These are phyloP conservation scores for Odontocerum albicorne DNA, from an alignment of 2,888 invertebrate species.

Conservation along the genomic window DNA sequence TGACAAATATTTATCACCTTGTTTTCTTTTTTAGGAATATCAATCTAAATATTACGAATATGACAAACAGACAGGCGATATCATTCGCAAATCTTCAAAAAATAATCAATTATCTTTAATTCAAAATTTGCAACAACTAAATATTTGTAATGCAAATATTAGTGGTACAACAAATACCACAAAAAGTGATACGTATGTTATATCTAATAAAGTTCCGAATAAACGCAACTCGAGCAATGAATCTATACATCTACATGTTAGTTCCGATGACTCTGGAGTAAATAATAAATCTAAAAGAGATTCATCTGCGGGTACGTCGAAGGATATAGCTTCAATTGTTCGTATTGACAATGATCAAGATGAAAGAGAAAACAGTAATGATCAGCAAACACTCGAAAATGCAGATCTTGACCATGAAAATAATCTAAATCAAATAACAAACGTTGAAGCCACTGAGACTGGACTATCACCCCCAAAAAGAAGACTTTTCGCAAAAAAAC, in stretches of 20 bases:
- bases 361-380: not conserved
- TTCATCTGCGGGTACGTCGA: not conserved
- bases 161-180: not conserved
- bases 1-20: too few relatives aligned
- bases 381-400: too few relatives aligned
- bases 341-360: not conserved
- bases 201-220: constrained; percentile 1
- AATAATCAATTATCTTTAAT: constrained; percentile 8
- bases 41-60: constrained; percentile 28
- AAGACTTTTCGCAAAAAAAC: constrained; percentile 27
- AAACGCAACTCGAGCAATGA: constrained; percentile 17
- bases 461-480: too few relatives aligned
- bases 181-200: not conserved
- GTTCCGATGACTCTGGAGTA: constrained; percentile 21
- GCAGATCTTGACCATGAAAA: too few relatives aligned
- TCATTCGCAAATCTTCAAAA: constrained; percentile 7
- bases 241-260: constrained; percentile 23
- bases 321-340: not conserved
- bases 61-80: constrained; percentile 16
- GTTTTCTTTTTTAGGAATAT: constrained; percentile 31
- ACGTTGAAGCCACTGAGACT: too few relatives aligned
- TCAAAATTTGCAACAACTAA: constrained; percentile 15
- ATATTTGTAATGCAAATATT: constrained; percentile 10
- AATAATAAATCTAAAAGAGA: too few relatives aligned
- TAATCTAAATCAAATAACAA: too few relatives aligned